Percentiles rank a stretch among this genome's conserved stretches.
phyloP scores from a whole-genome alignment of 2,888 invertebrate species.

The Eurytoma californica region DNA sequence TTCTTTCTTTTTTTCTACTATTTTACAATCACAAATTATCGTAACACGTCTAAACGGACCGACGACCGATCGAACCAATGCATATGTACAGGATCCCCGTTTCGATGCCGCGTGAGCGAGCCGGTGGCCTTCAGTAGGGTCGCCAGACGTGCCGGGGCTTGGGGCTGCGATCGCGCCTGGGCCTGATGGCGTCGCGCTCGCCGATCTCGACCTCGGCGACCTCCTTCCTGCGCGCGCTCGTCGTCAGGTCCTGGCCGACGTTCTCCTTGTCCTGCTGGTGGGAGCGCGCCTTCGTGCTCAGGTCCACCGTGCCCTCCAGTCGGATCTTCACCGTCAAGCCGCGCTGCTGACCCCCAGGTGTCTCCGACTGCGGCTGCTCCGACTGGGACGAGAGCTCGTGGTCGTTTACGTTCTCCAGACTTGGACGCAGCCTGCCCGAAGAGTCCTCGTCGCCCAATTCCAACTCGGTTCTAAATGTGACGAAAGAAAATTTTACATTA shows the following conservation, averaged over 20 bases:
- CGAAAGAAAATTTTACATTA: too few species aligned
- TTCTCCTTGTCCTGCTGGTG: conserved; percentile 70
- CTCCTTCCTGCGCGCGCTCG: conserved; percentile 67
- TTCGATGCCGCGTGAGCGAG: neutral
- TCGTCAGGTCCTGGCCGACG: conserved; percentile 71
- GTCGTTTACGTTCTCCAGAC: conserved; percentile 69
- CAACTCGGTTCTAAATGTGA: conserved; percentile 31
- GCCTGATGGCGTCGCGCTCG: conserved; percentile 66
- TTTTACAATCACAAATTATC: neutral
- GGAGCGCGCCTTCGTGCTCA: conserved; percentile 67
- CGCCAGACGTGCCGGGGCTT: conserved; percentile 74
- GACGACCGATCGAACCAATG: too few species aligned
- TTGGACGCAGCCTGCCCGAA: conserved; percentile 66
- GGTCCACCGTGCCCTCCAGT: conserved; percentile 71
- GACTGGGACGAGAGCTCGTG: conserved; percentile 56
- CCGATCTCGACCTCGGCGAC: conserved; percentile 65
- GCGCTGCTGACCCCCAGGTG: conserved; percentile 48
- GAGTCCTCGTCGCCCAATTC: conserved; percentile 62
- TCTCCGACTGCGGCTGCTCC: conserved; percentile 24
- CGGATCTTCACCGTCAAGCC: conserved; percentile 69
- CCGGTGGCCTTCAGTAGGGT: conserved; percentile 66
- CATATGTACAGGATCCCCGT: too few species aligned
- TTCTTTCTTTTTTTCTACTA: neutral
- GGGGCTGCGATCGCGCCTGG: conserved; percentile 70
- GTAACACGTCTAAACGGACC: neutral